Conservation (phyloP, 2,888 invertebrate genomes). For the Acleris literana region DNA sequence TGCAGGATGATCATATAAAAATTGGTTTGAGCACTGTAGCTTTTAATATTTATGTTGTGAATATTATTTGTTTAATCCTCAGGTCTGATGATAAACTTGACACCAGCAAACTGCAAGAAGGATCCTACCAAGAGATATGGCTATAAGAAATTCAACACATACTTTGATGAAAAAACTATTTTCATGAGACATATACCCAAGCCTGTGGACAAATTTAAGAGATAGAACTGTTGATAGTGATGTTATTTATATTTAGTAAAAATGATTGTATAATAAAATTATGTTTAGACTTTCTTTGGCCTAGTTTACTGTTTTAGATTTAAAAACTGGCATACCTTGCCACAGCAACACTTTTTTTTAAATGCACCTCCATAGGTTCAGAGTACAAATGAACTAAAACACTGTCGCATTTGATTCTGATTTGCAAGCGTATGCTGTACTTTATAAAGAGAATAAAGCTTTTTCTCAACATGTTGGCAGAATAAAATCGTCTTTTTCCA, state of each 20-base stretch:
- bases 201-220: constrained; percentile 65
- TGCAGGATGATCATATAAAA: no score
- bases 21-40: neutral
- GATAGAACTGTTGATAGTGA: constrained; percentile 45
- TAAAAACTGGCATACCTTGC: no score
- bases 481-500: no score
- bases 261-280: constrained; percentile 29
- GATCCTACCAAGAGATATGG: constrained; percentile 87
- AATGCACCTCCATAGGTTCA: no score
- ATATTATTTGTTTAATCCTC: constrained; percentile 41
- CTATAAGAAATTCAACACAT: constrained; percentile 92
- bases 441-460: no score
- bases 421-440: no score
- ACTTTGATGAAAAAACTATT: constrained; percentile 91
- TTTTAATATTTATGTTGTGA: neutral
- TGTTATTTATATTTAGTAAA: constrained; percentile 11
- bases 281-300: neutral
- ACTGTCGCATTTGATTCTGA: no score
- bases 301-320: neutral
- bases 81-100: constrained; percentile 90
- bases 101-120: constrained; percentile 85
- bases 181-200: constrained; percentile 70
- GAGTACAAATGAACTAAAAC: no score
- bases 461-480: no score
- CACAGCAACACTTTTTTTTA: no score